Conservation (phyloP, 2,888 invertebrate genomes). For the Drosophila pseudotalamancana region DNA sequence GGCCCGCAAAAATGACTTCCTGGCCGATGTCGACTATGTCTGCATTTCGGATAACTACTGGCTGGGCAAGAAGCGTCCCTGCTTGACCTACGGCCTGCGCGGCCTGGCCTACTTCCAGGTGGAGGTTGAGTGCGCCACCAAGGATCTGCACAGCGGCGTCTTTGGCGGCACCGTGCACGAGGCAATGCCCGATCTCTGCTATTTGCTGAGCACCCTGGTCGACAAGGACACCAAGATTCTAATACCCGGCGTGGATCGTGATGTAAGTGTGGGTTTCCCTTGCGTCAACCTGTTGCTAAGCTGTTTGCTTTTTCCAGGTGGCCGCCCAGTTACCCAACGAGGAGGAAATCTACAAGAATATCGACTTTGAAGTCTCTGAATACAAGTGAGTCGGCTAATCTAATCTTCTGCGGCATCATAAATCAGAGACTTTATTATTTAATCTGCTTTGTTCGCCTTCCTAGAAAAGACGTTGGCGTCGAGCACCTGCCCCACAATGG, state of each 20-base stretch:
- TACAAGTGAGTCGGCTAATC: constrained; percentile 86
- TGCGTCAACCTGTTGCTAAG: constrained; percentile 19
- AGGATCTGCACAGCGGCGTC: constrained; percentile 98
- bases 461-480: constrained; percentile 88
- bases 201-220: constrained; percentile 92
- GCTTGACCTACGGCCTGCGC: constrained; percentile 97
- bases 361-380: constrained; percentile 93
- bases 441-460: constrained; percentile 5
- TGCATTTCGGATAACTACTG: constrained; percentile 99
- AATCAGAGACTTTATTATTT: constrained; percentile 31
- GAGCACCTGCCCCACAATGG: constrained; percentile 89
- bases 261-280: constrained; percentile 86
- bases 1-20: constrained; percentile 89
- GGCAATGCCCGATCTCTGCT: constrained; percentile 96
- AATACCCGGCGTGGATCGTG: constrained; percentile 92
- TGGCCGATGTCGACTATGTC: constrained; percentile 94
- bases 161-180: constrained; percentile 97
- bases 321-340: constrained; percentile 90
- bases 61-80: constrained; percentile 98
- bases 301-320: constrained; percentile 55
- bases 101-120: constrained; percentile 96
- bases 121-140: constrained; percentile 94
- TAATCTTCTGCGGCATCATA: constrained; percentile 30
- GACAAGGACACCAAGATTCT: constrained; percentile 94
- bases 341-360: constrained; percentile 89